Percentiles rank a stretch among this genome's conserved stretches.
Evolutionary conservation across 2,888 invertebrate species (phyloP).

Genomic region (Cataglyphis altisquamis): DNA sequence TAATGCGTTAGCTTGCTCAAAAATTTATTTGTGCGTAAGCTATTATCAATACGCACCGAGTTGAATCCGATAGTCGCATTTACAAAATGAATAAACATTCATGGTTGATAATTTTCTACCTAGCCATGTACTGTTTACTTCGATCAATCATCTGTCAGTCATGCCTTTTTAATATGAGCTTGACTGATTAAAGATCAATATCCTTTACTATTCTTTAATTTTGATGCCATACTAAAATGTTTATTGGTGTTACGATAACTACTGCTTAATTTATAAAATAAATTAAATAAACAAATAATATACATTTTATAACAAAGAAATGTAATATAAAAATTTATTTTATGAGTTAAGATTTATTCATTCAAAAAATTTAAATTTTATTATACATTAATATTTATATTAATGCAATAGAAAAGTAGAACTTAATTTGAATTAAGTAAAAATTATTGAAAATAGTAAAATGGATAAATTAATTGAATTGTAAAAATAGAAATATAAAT

Average conservation of each 20-base stretch:
- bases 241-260: not conserved
- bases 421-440: not conserved
- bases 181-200: slow-evolving; percentile 36
- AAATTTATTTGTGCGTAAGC: slow-evolving; percentile 35
- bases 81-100: slow-evolving; percentile 28
- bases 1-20: not conserved
- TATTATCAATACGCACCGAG: slow-evolving; percentile 16
- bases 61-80: slow-evolving; percentile 8
- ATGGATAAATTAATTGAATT: not conserved
- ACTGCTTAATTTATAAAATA: not conserved
- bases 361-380: not conserved
- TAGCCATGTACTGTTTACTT: slow-evolving; percentile 32
- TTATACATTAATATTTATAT: not conserved
- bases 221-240: not conserved
- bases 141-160: slow-evolving; percentile 47
- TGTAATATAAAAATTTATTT: not conserved
- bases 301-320: not conserved
- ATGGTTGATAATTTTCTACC: slow-evolving; percentile 31
- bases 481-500: not conserved
- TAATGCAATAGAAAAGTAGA: not conserved
- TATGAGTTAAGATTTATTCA: not conserved
- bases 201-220: not conserved
- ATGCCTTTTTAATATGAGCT: slow-evolving; percentile 24
- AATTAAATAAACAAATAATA: not conserved
- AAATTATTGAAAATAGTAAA: not conserved